These are phyloP conservation scores for Lucilia cuprina DNA, from an alignment of 1,140 invertebrate genomes.

Conservation along the genomic window DNA sequence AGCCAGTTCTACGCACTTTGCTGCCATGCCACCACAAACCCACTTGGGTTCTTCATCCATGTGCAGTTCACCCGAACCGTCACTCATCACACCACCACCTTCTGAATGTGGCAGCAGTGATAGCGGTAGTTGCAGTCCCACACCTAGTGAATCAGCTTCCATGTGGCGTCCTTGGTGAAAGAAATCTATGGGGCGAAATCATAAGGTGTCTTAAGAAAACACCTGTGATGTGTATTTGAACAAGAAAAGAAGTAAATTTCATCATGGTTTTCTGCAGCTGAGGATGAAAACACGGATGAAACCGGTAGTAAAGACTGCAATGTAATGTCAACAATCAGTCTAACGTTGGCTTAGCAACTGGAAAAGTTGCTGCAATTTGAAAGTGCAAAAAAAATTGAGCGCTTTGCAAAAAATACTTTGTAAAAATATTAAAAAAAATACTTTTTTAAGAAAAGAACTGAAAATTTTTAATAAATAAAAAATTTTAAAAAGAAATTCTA, in stretches of 20 bases:
- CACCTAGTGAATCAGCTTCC: constrained; percentile 53
- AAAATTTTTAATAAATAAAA: no score
- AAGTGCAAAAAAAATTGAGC: neutral
- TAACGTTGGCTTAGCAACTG: neutral
- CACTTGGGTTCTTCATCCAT: neutral
- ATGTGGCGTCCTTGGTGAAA: constrained; percentile 61
- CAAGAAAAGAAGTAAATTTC: neutral
- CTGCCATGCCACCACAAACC: constrained; percentile 20
- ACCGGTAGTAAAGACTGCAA: neutral
- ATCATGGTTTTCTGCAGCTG: neutral
- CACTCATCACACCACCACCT: constrained; percentile 55
- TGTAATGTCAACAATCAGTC: neutral
- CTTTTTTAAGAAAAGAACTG: neutral
- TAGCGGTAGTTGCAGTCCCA: constrained; percentile 57
- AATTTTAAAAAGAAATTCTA: no score
- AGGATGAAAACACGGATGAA: neutral
- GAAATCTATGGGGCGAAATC: neutral
- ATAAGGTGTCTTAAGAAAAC: neutral
- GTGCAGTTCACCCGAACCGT: constrained; percentile 35
- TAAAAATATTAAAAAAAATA: neutral
- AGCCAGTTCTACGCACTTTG: neutral
- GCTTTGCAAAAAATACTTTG: neutral
- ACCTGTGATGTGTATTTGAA: constrained; percentile 11
- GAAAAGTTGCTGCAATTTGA: neutral
- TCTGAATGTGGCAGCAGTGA: constrained; percentile 60